Conservation (phyloP, 2,797 vertebrate genomes). For the Brotogeris chrysoptera region DNA sequence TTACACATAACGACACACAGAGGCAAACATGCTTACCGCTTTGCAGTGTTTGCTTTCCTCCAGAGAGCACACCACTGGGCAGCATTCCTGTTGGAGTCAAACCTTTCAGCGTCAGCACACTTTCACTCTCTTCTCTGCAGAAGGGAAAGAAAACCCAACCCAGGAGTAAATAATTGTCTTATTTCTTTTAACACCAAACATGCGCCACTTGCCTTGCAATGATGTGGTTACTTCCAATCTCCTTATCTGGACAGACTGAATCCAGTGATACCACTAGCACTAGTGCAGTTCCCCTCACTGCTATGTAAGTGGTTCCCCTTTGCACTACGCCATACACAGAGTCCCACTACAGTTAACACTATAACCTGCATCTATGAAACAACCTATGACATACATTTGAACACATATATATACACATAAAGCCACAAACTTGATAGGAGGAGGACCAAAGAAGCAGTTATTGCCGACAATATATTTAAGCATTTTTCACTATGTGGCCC, state of each 20-base stretch:
- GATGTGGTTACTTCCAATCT: background rate
- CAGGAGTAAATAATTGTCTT: background rate
- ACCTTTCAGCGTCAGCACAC: slow-evolving; percentile 96
- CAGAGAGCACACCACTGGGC: slow-evolving; percentile 95
- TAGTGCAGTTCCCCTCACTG: background rate
- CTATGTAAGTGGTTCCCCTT: background rate
- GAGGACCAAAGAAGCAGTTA: background rate
- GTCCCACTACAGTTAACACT: background rate
- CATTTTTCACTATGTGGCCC: background rate
- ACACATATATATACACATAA: background rate
- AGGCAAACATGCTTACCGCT: slow-evolving; percentile 86
- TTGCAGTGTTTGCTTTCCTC: slow-evolving; percentile 96
- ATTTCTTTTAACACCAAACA: fast-evolving
- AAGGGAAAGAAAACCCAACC: background rate
- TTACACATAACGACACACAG: background rate
- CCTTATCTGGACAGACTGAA: background rate
- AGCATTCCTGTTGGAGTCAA: slow-evolving; percentile 98
- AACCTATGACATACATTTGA: fast-evolving
- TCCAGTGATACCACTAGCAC: background rate
- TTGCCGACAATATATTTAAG: background rate
- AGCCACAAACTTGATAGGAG: background rate
- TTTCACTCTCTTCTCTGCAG: slow-evolving; percentile 97
- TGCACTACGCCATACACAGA: background rate
- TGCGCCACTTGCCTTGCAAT: background rate
- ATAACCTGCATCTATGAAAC: background rate